Evolutionary conservation across 2,113 vertebrate genomes (phyloP), one percentile per base, ranked within the genome.

Genomic region (Corythornis cristatus): DNA sequence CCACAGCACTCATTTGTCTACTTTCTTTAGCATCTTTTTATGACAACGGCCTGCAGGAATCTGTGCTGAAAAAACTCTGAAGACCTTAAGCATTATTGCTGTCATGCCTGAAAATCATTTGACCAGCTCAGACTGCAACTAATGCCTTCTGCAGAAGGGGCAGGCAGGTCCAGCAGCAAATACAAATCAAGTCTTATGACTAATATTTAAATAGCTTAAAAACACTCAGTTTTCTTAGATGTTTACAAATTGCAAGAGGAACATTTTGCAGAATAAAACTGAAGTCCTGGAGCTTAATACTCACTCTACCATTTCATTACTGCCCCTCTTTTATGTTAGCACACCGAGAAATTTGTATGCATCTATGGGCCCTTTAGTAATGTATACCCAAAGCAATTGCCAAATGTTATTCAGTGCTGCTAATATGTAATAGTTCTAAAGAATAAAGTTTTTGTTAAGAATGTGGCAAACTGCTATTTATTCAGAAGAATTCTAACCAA

Each of bases 401-500:
- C 95, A 95, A 95, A 95, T 81, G 88, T 90, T 96, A 93, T 96
- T 96, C 54, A 90, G 71, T 68, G 92, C 87, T 93, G 88, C 81
- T 95, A 95, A 94, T 96, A 93, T 9, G 89, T 84, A 90, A 56
- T 64, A 86, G 89, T 95, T 79, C 70, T 90, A 97, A 95, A 94
- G 96, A 96, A 93, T 96, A 95, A 94, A 85, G 95, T 78, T 95
- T 96, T 96, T 97, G 93, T 97, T 96, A 95, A 94, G 96, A 97
- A 92, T 56, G 92, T 79, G 51, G 88, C 91, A 96, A 96, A 96
- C 90, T 94, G 93, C 81, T 97, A 84, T 96, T 96, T 95, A 96
- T 94, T 93, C 85, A 74, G 89, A 96, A 90, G 92, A 95, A 96
- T 91, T 95, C 93, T 87, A 95, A 95, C 90, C 76, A 88, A 95